Evolutionary conservation across 2,113 vertebrate genomes (phyloP).

Genomic region (Psammodynastes pulverulentus): DNA sequence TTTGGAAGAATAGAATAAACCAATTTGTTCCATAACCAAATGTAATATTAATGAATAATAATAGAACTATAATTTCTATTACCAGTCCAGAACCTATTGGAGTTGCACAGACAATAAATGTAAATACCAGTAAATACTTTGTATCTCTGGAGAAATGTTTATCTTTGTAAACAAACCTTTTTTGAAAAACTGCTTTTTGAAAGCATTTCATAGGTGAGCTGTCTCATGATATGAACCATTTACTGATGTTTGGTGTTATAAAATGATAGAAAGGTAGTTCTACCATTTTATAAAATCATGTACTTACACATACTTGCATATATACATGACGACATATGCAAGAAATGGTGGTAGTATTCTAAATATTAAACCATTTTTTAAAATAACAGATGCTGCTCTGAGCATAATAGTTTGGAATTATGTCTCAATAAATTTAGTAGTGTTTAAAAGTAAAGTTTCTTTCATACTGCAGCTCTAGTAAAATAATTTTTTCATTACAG

Average conservation of each 20-base stretch:
- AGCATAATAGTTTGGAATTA: neutral
- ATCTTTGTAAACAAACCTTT: neutral
- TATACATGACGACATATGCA: neutral
- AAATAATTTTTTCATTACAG: neutral
- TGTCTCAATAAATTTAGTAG: neutral
- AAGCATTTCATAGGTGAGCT: neutral
- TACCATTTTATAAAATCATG: neutral
- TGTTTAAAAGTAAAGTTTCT: neutral
- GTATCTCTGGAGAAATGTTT: neutral
- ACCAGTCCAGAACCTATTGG: neutral
- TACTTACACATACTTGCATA: neutral
- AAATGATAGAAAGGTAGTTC: neutral
- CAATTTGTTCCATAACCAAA: neutral
- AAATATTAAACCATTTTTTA: neutral
- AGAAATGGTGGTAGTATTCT: neutral
- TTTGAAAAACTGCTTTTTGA: slow-evolving; percentile 27
- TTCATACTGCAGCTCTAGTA: neutral
- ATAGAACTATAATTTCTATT: neutral
- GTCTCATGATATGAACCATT: slow-evolving; percentile 14
- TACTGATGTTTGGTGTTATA: slow-evolving; percentile 25
- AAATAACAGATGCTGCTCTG: neutral
- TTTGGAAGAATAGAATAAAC: neutral
- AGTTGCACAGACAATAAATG: neutral
- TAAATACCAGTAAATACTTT: neutral
- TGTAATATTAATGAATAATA: neutral